phyloP scores from a whole-genome alignment of 2,888 invertebrate genomes.

The Crocallis elinguaria region DNA sequence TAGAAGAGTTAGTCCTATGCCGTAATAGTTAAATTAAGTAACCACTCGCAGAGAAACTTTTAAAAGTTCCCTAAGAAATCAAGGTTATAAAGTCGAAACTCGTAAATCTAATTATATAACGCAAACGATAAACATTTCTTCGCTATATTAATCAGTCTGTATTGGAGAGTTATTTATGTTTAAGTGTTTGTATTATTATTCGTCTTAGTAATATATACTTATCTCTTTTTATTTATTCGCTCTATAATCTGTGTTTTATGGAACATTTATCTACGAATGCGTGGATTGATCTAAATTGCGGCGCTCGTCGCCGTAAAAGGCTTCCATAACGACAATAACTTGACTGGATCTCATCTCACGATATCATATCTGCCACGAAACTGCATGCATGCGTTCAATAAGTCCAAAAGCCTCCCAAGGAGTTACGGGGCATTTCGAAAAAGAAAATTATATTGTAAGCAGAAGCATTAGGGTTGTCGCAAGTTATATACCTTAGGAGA shows the following conservation, averaged over 20 bases:
- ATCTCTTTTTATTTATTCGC: conserved; percentile 26
- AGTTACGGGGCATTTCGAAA: too few species aligned
- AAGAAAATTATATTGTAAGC: too few species aligned
- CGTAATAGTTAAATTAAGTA: background rate
- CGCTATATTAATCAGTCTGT: conserved; percentile 47
- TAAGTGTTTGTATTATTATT: conserved; percentile 43
- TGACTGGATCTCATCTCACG: too few species aligned
- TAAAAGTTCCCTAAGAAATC: conserved; percentile 23
- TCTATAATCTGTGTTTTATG: conserved; percentile 7
- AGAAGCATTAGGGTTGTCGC: too few species aligned
- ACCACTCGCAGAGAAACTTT: background rate
- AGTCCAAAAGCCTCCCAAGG: too few species aligned
- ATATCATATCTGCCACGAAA: too few species aligned
- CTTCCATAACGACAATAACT: too few species aligned
- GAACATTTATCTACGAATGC: background rate
- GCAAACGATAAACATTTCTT: conserved; percentile 45
- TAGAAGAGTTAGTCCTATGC: too few species aligned
- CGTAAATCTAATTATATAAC: conserved; percentile 42
- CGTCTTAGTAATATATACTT: conserved; percentile 24
- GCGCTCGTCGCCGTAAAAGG: too few species aligned
- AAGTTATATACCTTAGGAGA: too few species aligned
- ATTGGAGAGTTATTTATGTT: conserved; percentile 45
- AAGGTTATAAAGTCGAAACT: conserved; percentile 31
- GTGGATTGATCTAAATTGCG: background rate
- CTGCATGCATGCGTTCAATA: too few species aligned